These are phyloP conservation scores for Notolepis coatsorum DNA, from an alignment of 2,797 vertebrate species.

Conservation along the genomic window DNA sequence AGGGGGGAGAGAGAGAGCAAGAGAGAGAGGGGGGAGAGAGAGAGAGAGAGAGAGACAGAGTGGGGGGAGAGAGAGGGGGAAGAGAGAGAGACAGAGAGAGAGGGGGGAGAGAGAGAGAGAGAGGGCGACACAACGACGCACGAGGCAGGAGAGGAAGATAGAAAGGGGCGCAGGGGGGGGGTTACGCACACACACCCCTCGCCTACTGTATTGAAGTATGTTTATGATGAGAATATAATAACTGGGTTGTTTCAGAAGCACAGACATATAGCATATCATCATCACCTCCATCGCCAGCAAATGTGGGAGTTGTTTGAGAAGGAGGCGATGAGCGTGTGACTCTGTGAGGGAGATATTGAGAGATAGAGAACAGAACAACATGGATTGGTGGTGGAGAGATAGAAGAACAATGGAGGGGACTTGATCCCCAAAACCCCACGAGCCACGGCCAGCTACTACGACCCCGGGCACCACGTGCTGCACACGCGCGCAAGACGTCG, in stretches of 20 bases:
- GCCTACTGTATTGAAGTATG: not conserved
- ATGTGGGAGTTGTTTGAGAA: not conserved
- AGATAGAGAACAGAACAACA: conserved; percentile 15
- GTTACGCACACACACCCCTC: conserved; percentile 15
- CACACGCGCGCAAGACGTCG: not conserved
- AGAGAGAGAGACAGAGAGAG: not conserved
- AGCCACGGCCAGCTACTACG: conserved; percentile 27
- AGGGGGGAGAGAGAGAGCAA: not conserved
- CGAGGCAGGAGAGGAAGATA: not conserved
- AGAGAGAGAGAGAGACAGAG: not conserved
- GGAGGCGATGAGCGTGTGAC: conserved; percentile 26
- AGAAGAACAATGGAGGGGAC: conserved; percentile 55
- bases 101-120: conserved; percentile 2
- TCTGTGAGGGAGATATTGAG: conserved; percentile 12
- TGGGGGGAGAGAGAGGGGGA: not conserved
- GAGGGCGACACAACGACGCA: not conserved
- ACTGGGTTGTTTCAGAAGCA: not conserved
- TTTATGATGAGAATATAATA: not conserved
- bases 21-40: no score
- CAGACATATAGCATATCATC: no score
- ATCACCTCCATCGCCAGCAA: not conserved
- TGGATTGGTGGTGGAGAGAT: conserved; percentile 23
- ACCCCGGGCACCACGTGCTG: conserved; percentile 3
- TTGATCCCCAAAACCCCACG: conserved; percentile 40
- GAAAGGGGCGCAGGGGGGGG: conserved; percentile 4